Percentiles rank a stretch among this genome's conserved stretches.
phyloP scores from a whole-genome alignment of 2,113 vertebrate species.

The Mormoops blainvillei region DNA sequence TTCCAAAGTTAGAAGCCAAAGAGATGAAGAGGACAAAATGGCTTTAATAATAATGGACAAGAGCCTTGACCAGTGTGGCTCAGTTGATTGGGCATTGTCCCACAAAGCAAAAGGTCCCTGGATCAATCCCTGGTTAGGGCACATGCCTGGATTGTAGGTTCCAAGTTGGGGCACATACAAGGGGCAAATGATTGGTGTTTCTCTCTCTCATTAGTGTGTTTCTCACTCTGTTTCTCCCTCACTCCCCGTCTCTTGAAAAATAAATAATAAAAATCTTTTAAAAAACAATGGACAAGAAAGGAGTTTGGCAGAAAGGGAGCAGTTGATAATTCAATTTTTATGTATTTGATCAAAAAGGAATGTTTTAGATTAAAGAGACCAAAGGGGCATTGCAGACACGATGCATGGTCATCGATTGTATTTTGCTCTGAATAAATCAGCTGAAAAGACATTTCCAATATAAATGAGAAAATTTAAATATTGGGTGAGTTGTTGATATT shows the following conservation, averaged over 20 bases:
- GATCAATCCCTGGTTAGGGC: no score
- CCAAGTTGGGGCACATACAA: no score
- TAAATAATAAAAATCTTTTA: neutral
- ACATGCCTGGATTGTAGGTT: no score
- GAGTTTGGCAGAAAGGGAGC: conserved; percentile 11
- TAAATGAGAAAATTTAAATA: neutral
- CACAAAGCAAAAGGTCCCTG: no score
- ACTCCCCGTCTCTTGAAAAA: no score
- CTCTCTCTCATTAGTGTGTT: no score
- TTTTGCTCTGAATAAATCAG: neutral
- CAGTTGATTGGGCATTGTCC: neutral
- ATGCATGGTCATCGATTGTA: neutral
- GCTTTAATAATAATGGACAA: neutral
- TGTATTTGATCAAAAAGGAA: neutral
- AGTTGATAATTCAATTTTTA: conserved; percentile 11
- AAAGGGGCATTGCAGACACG: neutral
- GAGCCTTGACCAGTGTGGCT: neutral
- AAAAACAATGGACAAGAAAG: neutral
- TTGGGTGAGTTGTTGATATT: neutral
- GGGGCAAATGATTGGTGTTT: no score
- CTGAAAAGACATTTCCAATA: neutral
- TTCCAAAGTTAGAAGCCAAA: neutral
- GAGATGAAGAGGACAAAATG: neutral
- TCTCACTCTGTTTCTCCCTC: no score
- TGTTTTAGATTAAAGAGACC: conserved; percentile 21